Base-by-base conservation (phyloP, 2,888 invertebrate genomes). In the Cloeon dipterum region DNA sequence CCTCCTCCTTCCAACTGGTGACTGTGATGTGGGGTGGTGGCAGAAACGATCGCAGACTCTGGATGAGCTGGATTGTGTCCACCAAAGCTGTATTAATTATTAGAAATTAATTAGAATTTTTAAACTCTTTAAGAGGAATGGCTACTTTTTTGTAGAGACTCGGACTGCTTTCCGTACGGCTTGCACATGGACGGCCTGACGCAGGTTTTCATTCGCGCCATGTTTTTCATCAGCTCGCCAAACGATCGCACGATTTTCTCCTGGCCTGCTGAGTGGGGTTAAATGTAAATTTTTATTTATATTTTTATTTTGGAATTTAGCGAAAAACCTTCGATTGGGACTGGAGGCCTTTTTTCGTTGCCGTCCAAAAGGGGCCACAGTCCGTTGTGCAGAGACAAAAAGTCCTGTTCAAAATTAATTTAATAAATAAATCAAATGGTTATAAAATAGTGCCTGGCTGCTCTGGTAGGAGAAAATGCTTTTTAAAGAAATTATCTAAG, bases 151-250 rank as follows among this genome's bases (percentile, higher is more conserved):
- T 83, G 82, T 47, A 83, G 62, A 51, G 81, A 77, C 60, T 83
- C 83, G 43, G 81, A 81, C 58, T 83, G 83, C 55, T 83, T 83
- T 44, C 83, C 83, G 55, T 83, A 83, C 17, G 83, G 83, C 57
- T 83, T 83, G 55, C 82, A 83, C 83, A 83, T 83, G 41, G 83
- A 74, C 42, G 82, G 83, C 39, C 82, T 66, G 47, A 83, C 81
- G 51, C 81, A 83, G 35, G 79, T 76, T 54, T 83, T 79, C 79
- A 83, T 83, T 50, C 82, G 70, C 46, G 75, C 74, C 73, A 83
- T 74, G 57, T 83, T 83, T 50, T 81, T 76, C 70, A 83, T 82
- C 34, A 83, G 69, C 57, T 83, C 82, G 1, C 75, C 72, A 57
- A 83, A 83, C 14, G 81, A 78, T 42, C 82, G 65, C 40, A 83